These are phyloP conservation scores for Poecilia picta DNA, from an alignment of 2,797 vertebrate genomes.

Conservation along the genomic window DNA sequence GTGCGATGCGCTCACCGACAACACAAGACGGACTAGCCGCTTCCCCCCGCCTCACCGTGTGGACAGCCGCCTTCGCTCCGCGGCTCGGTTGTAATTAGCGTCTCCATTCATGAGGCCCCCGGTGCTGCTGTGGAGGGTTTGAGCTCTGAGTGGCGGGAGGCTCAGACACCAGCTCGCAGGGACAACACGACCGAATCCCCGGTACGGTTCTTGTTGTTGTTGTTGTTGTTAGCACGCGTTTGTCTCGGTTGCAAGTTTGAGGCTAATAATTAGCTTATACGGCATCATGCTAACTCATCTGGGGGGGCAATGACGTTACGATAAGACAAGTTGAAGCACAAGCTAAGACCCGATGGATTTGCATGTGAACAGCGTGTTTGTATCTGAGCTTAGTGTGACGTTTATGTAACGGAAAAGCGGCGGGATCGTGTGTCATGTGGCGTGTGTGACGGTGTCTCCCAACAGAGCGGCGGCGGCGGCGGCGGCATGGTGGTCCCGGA, in stretches of 20 bases:
- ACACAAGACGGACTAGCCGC: conserved; percentile 49
- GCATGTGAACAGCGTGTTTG: not conserved
- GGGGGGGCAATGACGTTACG: not conserved
- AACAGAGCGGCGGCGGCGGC: conserved; percentile 37
- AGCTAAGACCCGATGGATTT: not conserved
- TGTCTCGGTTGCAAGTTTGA: not conserved
- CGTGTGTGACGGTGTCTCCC: not conserved
- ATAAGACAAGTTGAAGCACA: conserved; percentile 5
- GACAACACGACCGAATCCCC: conserved; percentile 65
- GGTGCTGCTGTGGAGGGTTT: conserved; percentile 38
- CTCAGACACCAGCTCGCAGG: conserved; percentile 52
- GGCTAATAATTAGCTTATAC: not conserved
- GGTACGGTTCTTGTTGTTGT: conserved; percentile 60
- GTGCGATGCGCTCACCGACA: not conserved
- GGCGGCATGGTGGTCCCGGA: conserved; percentile 90
- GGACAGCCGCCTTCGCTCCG: conserved; percentile 19
- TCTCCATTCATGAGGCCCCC: conserved; percentile 59
- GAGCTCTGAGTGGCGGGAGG: conserved; percentile 63
- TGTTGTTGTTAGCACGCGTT: conserved; percentile 45
- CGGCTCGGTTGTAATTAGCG: conserved; percentile 21
- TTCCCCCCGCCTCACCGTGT: not conserved
- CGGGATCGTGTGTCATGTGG: not conserved
- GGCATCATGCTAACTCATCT: not conserved
- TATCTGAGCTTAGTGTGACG: not conserved
- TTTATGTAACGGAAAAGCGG: not conserved